Base-by-base conservation (phyloP, 2,888 invertebrate genomes). In the Polymixis lichenea region DNA sequence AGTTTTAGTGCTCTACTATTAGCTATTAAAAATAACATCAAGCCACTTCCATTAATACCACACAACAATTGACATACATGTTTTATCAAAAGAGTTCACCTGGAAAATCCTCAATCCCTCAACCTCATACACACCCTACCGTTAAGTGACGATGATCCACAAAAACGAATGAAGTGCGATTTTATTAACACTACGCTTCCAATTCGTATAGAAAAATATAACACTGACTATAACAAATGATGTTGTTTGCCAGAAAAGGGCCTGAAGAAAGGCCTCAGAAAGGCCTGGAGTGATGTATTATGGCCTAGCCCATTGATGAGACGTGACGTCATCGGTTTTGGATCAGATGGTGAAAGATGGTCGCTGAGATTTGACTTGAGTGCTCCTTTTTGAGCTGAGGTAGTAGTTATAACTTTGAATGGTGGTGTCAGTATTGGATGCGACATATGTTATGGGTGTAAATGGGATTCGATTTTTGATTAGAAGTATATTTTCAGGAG, bases 101-200 rank as follows among this genome's bases (percentile, higher is more conserved):
- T 38, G 8, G 17, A 69, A n/a, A 65, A 38, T 81, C 83, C 66
- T 19, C n/a, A 43, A 80, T 71, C 60, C n/a, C 15, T 62, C 58
- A 55, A 75, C 78, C 66, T 5, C 86, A 84, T 80, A 77, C 90
- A 43, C 92, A 92, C 94, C 91, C 89, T 80, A 87, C 89, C 91
- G 92, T 93, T 96, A 96, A 96, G 96, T 96, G 96, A 96, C 95
- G 95, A 95, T 96, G 96, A 96, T 96, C 96, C 94, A 96, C 96
- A 95, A 96, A 96, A 96, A 95, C 90, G 94, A 92, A 95, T 96
- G 95, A 94, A 96, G 95, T 95, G 96, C 95, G 93, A 95, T 96
- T 96, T 95, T 96, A 96, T 96, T 95, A 96, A 95, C 96, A 95
- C 92, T 89, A 90, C 87, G 93, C 95, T 95, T 94, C 95, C 95